phyloP scores from a whole-genome alignment of 2,888 invertebrate species.

The Caenorhabditis becei region DNA sequence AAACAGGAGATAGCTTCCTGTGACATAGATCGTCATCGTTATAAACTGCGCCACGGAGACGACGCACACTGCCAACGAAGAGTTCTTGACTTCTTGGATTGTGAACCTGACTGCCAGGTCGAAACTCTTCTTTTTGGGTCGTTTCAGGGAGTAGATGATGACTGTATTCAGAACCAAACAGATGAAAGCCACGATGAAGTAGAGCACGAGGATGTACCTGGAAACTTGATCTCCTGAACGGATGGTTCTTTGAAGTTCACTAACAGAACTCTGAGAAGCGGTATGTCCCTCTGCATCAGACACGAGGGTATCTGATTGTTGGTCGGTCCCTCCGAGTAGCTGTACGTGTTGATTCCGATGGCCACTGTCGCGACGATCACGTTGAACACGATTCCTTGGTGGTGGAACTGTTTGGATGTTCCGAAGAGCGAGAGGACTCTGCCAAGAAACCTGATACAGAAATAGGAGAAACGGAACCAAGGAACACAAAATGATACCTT shows the following conservation, averaged over 20 bases:
- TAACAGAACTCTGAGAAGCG: constrained; percentile 34
- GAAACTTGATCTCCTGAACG: neutral
- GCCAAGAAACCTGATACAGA: constrained; percentile 28
- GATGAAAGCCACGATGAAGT: constrained; percentile 1
- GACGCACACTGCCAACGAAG: constrained; percentile 33
- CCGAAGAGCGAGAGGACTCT: constrained; percentile 11
- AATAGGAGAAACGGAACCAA: neutral
- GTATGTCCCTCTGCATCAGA: constrained; percentile 36
- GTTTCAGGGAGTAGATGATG: constrained; percentile 16
- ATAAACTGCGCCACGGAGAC: constrained; percentile 35
- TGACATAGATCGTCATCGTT: constrained; percentile 36
- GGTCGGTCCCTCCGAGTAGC: constrained; percentile 40
- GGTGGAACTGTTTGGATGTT: constrained; percentile 1
- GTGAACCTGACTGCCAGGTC: constrained; percentile 26
- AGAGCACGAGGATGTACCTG: constrained; percentile 36
- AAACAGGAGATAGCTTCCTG: constrained; percentile 11
- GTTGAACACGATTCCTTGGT: constrained; percentile 26
- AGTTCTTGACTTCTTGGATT: constrained; percentile 38
- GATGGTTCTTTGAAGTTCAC: neutral
- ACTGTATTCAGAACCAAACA: constrained; percentile 15
- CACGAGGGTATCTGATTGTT: constrained; percentile 13
- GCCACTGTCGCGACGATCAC: constrained; percentile 8
- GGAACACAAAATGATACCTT: constrained; percentile 17
- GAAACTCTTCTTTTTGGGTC: constrained; percentile 12
- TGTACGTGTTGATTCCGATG: constrained; percentile 4